Conservation (phyloP, 2,888 invertebrate species). For the Boloria selene region DNA sequence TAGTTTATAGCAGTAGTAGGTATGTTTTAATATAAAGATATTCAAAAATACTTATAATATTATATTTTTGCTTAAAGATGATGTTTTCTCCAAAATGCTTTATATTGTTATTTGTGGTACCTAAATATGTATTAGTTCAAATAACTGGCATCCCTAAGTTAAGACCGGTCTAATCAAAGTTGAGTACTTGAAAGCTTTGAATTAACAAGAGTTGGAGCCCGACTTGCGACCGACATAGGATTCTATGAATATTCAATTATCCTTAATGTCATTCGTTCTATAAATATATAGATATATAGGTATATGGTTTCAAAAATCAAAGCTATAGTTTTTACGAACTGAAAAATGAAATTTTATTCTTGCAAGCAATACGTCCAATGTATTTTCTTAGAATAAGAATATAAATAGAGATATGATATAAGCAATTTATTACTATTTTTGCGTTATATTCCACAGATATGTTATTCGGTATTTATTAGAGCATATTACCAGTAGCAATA, state of each 20-base stretch:
- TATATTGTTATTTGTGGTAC: too few relatives aligned
- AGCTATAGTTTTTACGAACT: background rate
- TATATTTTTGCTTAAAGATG: too few relatives aligned
- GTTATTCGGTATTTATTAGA: constrained; percentile 20
- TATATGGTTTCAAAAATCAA: constrained; percentile 29
- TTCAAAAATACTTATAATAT: too few relatives aligned
- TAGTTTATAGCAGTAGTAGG: too few relatives aligned
- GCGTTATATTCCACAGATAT: background rate
- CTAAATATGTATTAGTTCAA: too few relatives aligned
- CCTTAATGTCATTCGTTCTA: constrained; percentile 68
- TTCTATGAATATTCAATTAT: constrained; percentile 76
- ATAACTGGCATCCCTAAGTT: constrained; percentile 52
- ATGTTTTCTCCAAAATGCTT: too few relatives aligned
- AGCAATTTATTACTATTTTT: background rate
- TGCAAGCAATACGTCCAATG: background rate
- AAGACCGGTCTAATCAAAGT: constrained; percentile 38
- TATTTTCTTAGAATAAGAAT: background rate
- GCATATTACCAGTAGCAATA: constrained; percentile 43
- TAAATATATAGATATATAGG: constrained; percentile 61
- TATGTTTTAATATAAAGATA: too few relatives aligned
- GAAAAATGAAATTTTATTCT: background rate
- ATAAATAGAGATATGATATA: background rate
- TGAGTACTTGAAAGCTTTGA: constrained; percentile 57
- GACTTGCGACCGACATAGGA: constrained; percentile 72
- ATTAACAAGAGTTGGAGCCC: constrained; percentile 55